phyloP scores from a whole-genome alignment of 2,888 invertebrate genomes.

The Portevinia maculata region DNA sequence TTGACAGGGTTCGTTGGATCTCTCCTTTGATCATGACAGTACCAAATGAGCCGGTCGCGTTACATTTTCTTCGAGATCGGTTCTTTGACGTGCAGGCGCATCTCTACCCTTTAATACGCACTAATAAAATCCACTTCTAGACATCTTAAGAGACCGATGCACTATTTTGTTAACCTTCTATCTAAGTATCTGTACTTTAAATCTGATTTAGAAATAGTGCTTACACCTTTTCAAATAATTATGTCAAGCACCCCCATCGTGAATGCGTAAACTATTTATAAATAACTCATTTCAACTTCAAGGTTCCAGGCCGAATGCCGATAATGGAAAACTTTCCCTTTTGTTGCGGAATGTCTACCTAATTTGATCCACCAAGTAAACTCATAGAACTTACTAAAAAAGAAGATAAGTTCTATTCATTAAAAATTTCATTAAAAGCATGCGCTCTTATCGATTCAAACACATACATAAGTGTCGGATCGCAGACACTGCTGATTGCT shows the following conservation, averaged over 20 bases:
- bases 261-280: slow-evolving; percentile 28
- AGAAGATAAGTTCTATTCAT: slow-evolving; percentile 16
- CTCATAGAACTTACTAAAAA: slow-evolving; percentile 8
- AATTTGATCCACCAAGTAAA: slow-evolving; percentile 3
- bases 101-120: too few species aligned
- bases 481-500: slow-evolving; percentile 53
- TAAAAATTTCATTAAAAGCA: slow-evolving; percentile 34
- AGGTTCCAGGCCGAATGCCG: slow-evolving; percentile 4
- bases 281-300: slow-evolving; percentile 28
- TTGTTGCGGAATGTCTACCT: slow-evolving; percentile 2
- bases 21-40: too few species aligned
- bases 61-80: too few species aligned
- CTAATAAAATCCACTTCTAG: neutral
- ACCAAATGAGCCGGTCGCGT: too few species aligned
- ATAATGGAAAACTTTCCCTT: slow-evolving; percentile 46
- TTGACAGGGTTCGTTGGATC: too few species aligned
- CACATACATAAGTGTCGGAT: slow-evolving; percentile 48
- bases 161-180: slow-evolving; percentile 37
- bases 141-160: slow-evolving; percentile 40
- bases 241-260: slow-evolving; percentile 38
- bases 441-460: slow-evolving; percentile 48
- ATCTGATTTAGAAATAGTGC: slow-evolving; percentile 40
- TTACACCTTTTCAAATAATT: slow-evolving; percentile 20
- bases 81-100: too few species aligned
- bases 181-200: slow-evolving; percentile 60